Evolutionary conservation across 1,140 invertebrate species (phyloP).

Genomic region (Drosophila pectinifera): DNA sequence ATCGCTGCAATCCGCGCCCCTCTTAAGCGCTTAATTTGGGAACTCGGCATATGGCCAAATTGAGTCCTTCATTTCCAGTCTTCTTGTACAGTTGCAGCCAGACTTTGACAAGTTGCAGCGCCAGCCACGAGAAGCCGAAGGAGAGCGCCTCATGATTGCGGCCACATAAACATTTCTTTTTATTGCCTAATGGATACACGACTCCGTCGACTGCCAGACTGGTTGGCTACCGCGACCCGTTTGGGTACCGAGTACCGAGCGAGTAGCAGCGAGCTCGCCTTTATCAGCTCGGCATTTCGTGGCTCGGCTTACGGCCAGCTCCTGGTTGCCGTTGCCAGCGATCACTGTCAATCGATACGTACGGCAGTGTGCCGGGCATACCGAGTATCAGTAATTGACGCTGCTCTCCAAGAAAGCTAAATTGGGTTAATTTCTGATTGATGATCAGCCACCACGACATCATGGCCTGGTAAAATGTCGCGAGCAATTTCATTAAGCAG

Average conservation of each 20-base stretch:
- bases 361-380: not conserved
- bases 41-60: constrained; percentile 27
- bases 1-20: not conserved
- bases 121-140: constrained; percentile 16
- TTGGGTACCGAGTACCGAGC: no score
- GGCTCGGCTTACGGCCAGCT: constrained; percentile 15
- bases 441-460: constrained; percentile 39
- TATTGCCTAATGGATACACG: constrained; percentile 55
- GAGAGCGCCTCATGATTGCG: constrained; percentile 59
- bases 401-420: constrained; percentile 43
- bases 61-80: constrained; percentile 41
- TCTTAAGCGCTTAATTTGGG: constrained; percentile 22
- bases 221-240: constrained; percentile 20
- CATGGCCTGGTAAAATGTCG: constrained; percentile 45
- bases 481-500: constrained; percentile 54
- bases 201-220: constrained; percentile 21
- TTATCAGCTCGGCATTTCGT: constrained; percentile 58
- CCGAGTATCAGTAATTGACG: constrained; percentile 30
- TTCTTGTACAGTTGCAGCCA: constrained; percentile 30
- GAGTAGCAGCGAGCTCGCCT: constrained; percentile 25
- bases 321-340: constrained; percentile 10
- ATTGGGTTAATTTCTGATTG: constrained; percentile 69
- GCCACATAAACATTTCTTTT: constrained; percentile 58
- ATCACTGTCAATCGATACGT: constrained; percentile 27
- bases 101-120: constrained; percentile 38